Evolutionary conservation across 2,888 invertebrate species (phyloP).

Genomic region (Hyles lineata): DNA sequence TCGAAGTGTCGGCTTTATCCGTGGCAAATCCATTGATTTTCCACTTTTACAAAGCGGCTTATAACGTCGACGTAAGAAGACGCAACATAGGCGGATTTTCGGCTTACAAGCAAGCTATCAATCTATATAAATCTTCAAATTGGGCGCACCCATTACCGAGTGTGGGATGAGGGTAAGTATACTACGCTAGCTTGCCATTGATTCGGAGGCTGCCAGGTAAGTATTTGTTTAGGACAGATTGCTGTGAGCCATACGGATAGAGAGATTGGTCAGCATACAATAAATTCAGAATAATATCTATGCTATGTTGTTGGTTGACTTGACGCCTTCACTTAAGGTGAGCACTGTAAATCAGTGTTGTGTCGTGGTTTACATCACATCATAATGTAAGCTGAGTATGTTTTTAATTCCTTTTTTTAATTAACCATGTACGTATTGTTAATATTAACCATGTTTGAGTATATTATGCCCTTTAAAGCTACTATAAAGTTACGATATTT

Average conservation of each 20-base stretch:
- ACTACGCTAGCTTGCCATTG: conserved; percentile 25
- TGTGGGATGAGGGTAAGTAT: neutral
- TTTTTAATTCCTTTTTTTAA: too few species aligned
- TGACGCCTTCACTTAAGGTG: too few species aligned
- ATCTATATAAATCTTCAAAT: conserved; percentile 5
- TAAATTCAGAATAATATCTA: neutral
- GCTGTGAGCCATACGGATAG: conserved; percentile 34
- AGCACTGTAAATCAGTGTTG: too few species aligned
- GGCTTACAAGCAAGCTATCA: conserved; percentile 15
- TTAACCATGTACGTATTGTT: too few species aligned
- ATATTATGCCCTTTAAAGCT: too few species aligned
- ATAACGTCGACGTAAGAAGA: neutral
- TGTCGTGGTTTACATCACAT: too few species aligned
- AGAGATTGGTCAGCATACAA: neutral
- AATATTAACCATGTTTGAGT: too few species aligned
- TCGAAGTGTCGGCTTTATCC: neutral
- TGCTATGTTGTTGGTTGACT: too few species aligned
- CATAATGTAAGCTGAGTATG: too few species aligned
- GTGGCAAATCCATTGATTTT: conserved; percentile 1
- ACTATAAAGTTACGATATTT: too few species aligned
- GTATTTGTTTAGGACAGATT: conserved; percentile 43
- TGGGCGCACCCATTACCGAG: neutral
- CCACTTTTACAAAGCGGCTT: conserved; percentile 18
- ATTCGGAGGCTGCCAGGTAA: conserved; percentile 34
- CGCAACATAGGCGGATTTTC: conserved; percentile 1